Evolutionary conservation across 2,113 vertebrate genomes (phyloP), one percentile per base, ranked within the genome.

Genomic region (Ceuthmochares aereus): DNA sequence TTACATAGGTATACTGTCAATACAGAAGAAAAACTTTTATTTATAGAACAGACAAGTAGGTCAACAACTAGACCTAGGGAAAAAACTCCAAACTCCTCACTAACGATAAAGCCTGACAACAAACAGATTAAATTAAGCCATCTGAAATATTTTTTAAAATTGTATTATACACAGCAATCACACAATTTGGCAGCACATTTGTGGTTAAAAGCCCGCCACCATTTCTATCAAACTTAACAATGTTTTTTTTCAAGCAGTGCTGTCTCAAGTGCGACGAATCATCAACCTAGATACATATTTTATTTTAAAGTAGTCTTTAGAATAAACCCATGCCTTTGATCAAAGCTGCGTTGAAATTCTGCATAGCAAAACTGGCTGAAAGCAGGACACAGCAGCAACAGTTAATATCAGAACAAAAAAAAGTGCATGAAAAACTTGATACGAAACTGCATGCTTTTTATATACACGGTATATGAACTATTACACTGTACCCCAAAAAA

Each of bases 271-370:
- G 73, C 5, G 9, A 89, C 76, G 13, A 93, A 91, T 74, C 40
- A 93, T 94, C 94, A 96, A 92, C 96, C 95, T 49, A 95, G 83
- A 96, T 97, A 93, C 96, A 95, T 96, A 97, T 93, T 96, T 96
- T 97, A 94, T 73, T 93, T 80, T 90, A 62, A 90, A 94, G 68
- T 36, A 88, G 67, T 92, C 76, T 86, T 94, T 25, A 90, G 76
- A 90, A 88, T 63, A 84, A 95, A 77, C 56, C 60, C 91, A 43
- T 21, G 34, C 22, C 82, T 96, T 93, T 97, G 95, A 97, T 96
- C 96, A 96, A 63, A 89, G 55, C n/a, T 82, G 16, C 23, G 34
- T 84, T 70, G 59, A 82, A 93, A 90, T 56, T 54, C 64, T 70
- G 56, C 68, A 60, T 4, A 74, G 88, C 75, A 88, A 83, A 96